These are phyloP conservation scores for Neoarius graeffei DNA, from an alignment of 2,113 vertebrate genomes.

Conservation along the genomic window DNA sequence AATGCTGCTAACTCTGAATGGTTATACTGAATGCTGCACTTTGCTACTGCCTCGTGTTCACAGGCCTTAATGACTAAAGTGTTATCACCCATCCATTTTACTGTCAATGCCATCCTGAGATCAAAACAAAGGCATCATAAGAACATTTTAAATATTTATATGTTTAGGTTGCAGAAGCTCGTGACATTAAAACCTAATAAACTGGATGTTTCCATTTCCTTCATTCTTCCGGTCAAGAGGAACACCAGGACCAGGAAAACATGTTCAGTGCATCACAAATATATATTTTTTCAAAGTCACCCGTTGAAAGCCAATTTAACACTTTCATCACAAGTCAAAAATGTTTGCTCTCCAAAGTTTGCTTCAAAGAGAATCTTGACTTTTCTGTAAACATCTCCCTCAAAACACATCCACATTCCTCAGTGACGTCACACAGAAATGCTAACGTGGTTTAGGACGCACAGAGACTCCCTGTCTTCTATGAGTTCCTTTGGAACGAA, in stretches of 20 bases:
- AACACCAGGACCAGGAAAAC: background rate
- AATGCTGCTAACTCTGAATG: constrained; percentile 10
- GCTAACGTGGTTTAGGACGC: background rate
- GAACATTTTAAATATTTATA: constrained; percentile 26
- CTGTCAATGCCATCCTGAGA: background rate
- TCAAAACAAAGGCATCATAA: constrained; percentile 12
- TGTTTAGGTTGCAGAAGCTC: background rate
- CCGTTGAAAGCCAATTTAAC: background rate
- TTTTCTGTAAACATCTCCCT: background rate
- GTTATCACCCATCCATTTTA: constrained; percentile 30
- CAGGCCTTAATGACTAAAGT: constrained; percentile 20
- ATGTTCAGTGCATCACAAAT: background rate
- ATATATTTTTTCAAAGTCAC: too few species aligned
- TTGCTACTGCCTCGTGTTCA: background rate
- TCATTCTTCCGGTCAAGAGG: background rate
- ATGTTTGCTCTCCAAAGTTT: background rate
- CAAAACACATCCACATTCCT: background rate
- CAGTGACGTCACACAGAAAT: background rate
- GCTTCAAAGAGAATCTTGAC: background rate
- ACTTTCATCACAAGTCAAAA: background rate
- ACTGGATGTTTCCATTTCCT: constrained; percentile 21
- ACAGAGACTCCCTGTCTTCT: background rate
- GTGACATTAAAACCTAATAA: background rate
- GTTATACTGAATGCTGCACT: background rate
- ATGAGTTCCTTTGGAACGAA: too few species aligned